Evolutionary conservation across 2,888 invertebrate genomes (phyloP), one percentile per base, ranked within the genome.

Genomic region (Peribatodes rhomboidaria): DNA sequence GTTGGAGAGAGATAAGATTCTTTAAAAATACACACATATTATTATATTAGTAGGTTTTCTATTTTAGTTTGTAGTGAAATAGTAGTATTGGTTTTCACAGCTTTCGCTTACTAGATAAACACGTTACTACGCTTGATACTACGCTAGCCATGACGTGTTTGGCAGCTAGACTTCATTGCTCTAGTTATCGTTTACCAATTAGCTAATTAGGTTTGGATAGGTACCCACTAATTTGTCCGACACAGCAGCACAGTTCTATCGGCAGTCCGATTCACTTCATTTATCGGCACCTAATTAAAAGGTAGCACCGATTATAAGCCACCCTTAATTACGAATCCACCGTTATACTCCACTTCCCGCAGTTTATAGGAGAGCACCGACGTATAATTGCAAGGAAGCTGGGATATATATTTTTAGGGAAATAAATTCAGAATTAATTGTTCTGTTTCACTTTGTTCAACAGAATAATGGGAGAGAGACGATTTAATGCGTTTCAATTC

Each of bases 401-500:
- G 58, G 44, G 27, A 60, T 54, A 63, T 67, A 67, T 62, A 62
- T 62, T 62, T 65, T 62, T 62, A 60, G 13, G 49, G 62, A 68
- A 59, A 62, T 68, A 65, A 64, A 60, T 60, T 60, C 58, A 33
- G 61, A 61, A 66, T 60, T 65, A 60, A 65, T 65, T 65, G 57
- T 59, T 55, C 58, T 59, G 55, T 66, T 66, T 66, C 66, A 66
- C 59, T 66, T 66, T 66, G 61, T 66, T 54, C 61, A 58, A 62
- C 61, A 46, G 58, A 55, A 61, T 61, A 65, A 61, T 65, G 56
- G 60, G 44, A 61, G 50, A 57, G 50, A 50, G 65, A 65, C 65
- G 46, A 57, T 60, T 55, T 65, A 65, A 65, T 65, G 52, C 56
- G 60, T 61, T 56, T 52, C 52, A 56, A 65, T 57, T 57, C 60